Percentiles rank a stretch among this genome's conserved stretches.
Evolutionary conservation across 2,888 invertebrate species (phyloP).

Genomic region (Monopis laevigella): DNA sequence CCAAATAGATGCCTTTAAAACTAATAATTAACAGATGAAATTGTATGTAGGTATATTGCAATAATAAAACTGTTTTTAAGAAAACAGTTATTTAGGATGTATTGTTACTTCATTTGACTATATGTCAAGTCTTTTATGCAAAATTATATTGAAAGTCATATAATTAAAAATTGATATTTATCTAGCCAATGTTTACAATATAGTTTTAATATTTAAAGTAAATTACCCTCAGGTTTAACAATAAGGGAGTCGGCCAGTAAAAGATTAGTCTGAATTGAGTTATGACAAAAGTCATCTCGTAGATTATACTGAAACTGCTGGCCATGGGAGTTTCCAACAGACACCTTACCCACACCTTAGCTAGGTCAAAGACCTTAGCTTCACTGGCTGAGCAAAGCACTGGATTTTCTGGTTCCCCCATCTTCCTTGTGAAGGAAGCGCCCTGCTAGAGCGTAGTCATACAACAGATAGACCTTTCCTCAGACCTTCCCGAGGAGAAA

Average conservation of each 20-base stretch:
- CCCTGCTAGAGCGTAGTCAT: slow-evolving; percentile 74
- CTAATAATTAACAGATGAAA: too few species aligned
- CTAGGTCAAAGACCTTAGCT: slow-evolving; percentile 47
- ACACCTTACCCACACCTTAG: slow-evolving; percentile 47
- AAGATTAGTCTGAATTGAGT: slow-evolving; percentile 91
- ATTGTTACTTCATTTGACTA: too few species aligned
- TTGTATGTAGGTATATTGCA: too few species aligned
- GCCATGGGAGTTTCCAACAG: slow-evolving; percentile 77
- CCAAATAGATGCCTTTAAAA: too few species aligned
- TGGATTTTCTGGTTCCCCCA: slow-evolving; percentile 79
- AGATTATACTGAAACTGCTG: slow-evolving; percentile 80
- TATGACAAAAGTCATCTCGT: slow-evolving; percentile 73
- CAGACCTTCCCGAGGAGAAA: slow-evolving; percentile 83
- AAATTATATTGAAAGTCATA: too few species aligned
- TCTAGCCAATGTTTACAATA: too few species aligned
- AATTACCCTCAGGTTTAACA: slow-evolving; percentile 47
- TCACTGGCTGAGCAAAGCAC: slow-evolving; percentile 60
- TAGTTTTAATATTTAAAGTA: not conserved
- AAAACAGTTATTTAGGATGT: too few species aligned
- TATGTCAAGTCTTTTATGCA: too few species aligned
- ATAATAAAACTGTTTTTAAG: too few species aligned
- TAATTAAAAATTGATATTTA: slow-evolving; percentile 10
- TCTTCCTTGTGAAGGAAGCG: slow-evolving; percentile 70
- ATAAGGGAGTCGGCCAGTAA: slow-evolving; percentile 66
- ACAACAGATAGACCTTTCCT: slow-evolving; percentile 68